Percentiles rank a stretch among this genome's conserved stretches.
These are phyloP conservation scores for Coluber constrictor DNA, from an alignment of 2,797 vertebrate genomes.

Conservation along the genomic window DNA sequence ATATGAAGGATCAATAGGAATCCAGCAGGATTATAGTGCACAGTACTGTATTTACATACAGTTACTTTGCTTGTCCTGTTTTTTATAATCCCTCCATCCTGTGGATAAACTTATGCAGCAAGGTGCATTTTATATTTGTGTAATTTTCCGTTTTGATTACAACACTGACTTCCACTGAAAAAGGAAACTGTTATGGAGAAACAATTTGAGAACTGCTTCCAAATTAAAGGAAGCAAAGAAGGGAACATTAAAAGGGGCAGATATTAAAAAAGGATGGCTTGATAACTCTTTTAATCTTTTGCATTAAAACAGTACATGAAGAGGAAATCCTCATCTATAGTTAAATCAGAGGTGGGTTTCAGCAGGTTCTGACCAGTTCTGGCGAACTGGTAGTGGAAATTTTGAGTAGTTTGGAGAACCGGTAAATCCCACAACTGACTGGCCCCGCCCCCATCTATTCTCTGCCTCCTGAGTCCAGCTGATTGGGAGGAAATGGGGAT, in stretches of 20 bases:
- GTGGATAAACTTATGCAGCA: background rate
- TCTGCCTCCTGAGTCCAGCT: no score
- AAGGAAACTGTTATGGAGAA: background rate
- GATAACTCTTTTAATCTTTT: background rate
- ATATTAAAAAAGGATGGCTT: background rate
- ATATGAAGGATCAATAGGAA: background rate
- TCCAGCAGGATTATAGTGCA: background rate
- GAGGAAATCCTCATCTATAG: background rate
- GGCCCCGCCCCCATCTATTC: no score
- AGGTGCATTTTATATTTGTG: background rate
- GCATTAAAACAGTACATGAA: background rate
- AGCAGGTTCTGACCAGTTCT: no score
- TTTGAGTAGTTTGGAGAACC: no score
- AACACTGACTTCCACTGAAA: background rate
- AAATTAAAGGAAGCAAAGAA: background rate
- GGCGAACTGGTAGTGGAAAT: no score
- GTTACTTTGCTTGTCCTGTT: background rate
- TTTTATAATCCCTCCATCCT: background rate
- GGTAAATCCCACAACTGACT: no score
- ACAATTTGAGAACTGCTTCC: background rate
- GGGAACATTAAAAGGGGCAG: background rate
- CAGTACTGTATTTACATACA: background rate
- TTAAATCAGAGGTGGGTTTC: background rate
- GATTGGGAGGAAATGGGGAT: no score
- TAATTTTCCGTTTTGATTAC: background rate